Evolutionary conservation across 2,888 invertebrate species (phyloP), one percentile per base, ranked within the genome.

Genomic region (Apotomis turbidana): DNA sequence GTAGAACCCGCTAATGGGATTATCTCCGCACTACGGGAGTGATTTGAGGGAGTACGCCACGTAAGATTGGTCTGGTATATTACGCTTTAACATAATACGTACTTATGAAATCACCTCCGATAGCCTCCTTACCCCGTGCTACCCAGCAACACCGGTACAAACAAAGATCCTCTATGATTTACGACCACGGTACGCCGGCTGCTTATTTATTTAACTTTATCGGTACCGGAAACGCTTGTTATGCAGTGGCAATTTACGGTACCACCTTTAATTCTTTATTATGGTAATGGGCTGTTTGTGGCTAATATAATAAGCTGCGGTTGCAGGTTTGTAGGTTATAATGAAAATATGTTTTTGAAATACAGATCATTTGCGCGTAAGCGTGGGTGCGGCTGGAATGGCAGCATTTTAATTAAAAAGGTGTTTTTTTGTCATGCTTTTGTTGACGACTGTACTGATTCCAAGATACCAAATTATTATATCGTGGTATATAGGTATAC

Each of bases 151-250:
- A 60, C 60, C 76, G 70, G 67, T 60, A 76, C 75, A 81, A 79
- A 83, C 81, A 79, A 79, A 77, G 78, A 76, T 74, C 74, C 70
- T 60, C 54, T 67, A 77, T 82, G 80, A 83, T 83, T 81, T 80
- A 80, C 76, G 74, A 66, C 70, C 38, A 63, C 62, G 68, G 68
- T 54, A 72, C 67, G 38, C 60, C 13, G 54, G 13, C 67, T 70
- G 70, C 67, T 70, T 70, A 74, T 67, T 72, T 72, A 72, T 68
- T 68, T 63, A 68, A 52, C 52, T 72, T 63, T 57, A 67, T 71
- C 46, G 46, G 57, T 63, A 67, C 57, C 58, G 67, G 61, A 27
- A 58, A 51, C 55, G 51, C 41, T 67, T 52, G 44, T 61, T 66
- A 27, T 60, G 38, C 46, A 12, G 9, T 13, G 46, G 38, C 13